phyloP scores from a whole-genome alignment of 2,113 vertebrate genomes.

The Spilogale gracilis region DNA sequence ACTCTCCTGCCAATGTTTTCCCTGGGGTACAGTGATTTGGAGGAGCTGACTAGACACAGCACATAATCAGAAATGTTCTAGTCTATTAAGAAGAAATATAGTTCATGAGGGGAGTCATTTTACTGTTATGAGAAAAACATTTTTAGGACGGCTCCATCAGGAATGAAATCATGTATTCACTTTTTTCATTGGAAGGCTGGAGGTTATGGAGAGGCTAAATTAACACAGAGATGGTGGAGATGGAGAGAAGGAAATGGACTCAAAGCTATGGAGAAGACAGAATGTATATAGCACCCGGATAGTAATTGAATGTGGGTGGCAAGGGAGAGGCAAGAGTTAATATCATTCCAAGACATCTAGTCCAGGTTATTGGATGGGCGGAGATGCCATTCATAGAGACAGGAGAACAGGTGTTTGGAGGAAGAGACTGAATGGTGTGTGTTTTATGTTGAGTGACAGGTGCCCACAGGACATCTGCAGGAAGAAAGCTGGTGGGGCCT shows the following conservation, averaged over 20 bases:
- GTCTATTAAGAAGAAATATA: not conserved
- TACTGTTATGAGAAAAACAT: not conserved
- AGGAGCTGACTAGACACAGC: not conserved
- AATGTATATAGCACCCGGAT: not conserved
- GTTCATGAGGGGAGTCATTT: slow-evolving; percentile 27
- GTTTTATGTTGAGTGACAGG: not conserved
- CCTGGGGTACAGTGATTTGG: not conserved
- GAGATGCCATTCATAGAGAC: not conserved
- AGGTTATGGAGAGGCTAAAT: not conserved
- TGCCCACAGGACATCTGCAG: not conserved
- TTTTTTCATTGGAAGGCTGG: not conserved
- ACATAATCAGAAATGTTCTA: not conserved
- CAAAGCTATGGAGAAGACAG: not conserved
- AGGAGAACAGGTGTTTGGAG: not conserved
- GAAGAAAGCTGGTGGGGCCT: not conserved
- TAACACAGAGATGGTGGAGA: not conserved
- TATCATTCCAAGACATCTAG: not conserved
- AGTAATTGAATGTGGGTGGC: not conserved
- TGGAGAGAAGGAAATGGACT: not conserved
- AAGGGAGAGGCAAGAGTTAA: not conserved
- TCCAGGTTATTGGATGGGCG: not conserved
- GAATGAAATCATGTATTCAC: slow-evolving; percentile 23
- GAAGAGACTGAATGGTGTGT: not conserved
- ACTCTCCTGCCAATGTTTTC: not conserved
- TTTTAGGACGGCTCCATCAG: slow-evolving; percentile 2